Conservation (phyloP, 2,797 vertebrate species). For the Apogon talboti region DNA sequence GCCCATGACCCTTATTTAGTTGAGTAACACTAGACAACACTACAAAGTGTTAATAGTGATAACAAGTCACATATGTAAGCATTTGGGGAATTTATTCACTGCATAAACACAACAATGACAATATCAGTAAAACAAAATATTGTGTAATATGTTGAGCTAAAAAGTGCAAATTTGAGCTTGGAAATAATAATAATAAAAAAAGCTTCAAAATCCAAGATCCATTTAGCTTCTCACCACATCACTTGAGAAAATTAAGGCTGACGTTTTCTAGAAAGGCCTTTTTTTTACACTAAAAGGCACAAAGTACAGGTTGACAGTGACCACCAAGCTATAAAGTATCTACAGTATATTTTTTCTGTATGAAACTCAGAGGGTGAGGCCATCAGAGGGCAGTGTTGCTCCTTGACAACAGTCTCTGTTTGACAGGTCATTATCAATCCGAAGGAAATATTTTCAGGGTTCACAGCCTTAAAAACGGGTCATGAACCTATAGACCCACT, state of each 20-base stretch:
- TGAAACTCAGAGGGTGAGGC: not conserved
- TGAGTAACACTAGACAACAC: too few species aligned
- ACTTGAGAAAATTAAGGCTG: not conserved
- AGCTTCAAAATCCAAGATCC: not conserved
- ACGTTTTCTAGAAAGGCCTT: not conserved
- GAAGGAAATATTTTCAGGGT: not conserved
- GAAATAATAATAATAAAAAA: not conserved
- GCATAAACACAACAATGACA: not conserved
- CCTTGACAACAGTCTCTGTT: not conserved
- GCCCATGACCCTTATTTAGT: too few species aligned
- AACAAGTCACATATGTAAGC: too few species aligned
- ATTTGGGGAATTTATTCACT: constrained; percentile 2
- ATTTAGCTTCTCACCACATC: not conserved
- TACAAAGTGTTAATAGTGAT: too few species aligned
- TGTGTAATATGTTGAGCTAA: not conserved
- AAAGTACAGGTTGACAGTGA: not conserved
- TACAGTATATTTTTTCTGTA: not conserved
- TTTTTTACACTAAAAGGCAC: constrained; percentile 2
- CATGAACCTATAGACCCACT: too few species aligned
- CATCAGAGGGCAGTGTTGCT: constrained; percentile 58
- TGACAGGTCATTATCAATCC: not conserved
- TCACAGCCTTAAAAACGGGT: not conserved
- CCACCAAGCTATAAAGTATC: not conserved
- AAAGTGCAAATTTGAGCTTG: not conserved
- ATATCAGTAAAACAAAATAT: not conserved